These are phyloP conservation scores for Penaeus monodon DNA, from an alignment of 2,888 invertebrate genomes.

Conservation along the genomic window DNA sequence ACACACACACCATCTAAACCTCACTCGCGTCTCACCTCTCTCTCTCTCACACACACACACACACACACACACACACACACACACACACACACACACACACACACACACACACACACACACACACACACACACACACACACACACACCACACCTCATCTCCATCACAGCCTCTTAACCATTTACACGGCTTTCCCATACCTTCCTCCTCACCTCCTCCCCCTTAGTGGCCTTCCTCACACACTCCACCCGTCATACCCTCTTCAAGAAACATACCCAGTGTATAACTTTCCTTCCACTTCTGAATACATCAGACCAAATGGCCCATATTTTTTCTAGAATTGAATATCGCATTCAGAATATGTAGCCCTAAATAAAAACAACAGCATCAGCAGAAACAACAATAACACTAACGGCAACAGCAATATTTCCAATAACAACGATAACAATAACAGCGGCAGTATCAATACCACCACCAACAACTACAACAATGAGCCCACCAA, in stretches of 20 bases:
- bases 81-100: not conserved
- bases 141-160: not conserved
- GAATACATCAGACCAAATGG: no score
- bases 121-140: no score
- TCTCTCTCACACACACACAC: conserved; percentile 28
- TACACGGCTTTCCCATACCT: not conserved
- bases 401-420: no score
- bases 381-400: no score
- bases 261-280: not conserved
- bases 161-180: not conserved
- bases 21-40: conserved; percentile 23
- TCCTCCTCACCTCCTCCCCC: not conserved
- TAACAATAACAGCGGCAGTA: no score
- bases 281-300: no score
- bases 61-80: conserved; percentile 27
- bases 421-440: no score
- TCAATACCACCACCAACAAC: no score
- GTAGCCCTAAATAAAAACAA: no score
- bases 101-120: no score
- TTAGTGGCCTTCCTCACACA: not conserved
- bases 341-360: not conserved
- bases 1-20: conserved; percentile 7
- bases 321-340: not conserved
- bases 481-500: no score
- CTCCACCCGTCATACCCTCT: not conserved